Percentiles rank a stretch among this genome's conserved stretches.
Evolutionary conservation across 2,888 invertebrate species (phyloP).

Genomic region (Amblyjoppa proteus): DNA sequence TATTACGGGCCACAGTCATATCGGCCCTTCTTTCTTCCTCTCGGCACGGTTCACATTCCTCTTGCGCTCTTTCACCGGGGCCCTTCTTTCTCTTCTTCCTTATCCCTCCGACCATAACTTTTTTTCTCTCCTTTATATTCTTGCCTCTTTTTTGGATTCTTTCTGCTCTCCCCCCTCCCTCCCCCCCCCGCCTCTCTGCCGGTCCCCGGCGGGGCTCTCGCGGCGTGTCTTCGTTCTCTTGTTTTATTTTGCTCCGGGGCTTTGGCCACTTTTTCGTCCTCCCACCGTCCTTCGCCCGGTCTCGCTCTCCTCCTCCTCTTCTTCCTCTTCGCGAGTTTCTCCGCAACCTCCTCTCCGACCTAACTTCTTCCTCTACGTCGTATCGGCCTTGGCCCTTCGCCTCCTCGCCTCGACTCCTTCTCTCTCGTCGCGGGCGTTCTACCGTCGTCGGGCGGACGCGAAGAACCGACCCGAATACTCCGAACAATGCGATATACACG

Average conservation of each 20-base stretch:
- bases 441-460: constrained; percentile 51
- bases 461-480: constrained; percentile 46
- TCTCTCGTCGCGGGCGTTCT: constrained; percentile 54
- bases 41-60: not conserved
- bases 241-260: constrained; percentile 21
- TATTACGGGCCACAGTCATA: constrained; percentile 24
- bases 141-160: constrained; percentile 55
- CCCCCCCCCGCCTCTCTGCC: constrained; percentile 29
- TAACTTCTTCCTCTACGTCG: constrained; percentile 44
- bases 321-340: constrained; percentile 30
- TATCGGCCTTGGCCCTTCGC: constrained; percentile 68
- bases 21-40: constrained; percentile 32
- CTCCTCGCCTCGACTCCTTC: constrained; percentile 45
- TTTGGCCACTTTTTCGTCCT: constrained; percentile 53
- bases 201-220: constrained; percentile 10
- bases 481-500: constrained; percentile 27
- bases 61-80: constrained; percentile 25
- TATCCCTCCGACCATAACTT: constrained; percentile 29
- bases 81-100: constrained; percentile 33
- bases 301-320: constrained; percentile 46
- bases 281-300: constrained; percentile 61
- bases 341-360: constrained; percentile 1
- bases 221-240: not conserved
- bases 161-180: constrained; percentile 28
- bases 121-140: constrained; percentile 47